Conservation (phyloP, 1,140 invertebrate genomes). For the Sycophila sp. region DNA sequence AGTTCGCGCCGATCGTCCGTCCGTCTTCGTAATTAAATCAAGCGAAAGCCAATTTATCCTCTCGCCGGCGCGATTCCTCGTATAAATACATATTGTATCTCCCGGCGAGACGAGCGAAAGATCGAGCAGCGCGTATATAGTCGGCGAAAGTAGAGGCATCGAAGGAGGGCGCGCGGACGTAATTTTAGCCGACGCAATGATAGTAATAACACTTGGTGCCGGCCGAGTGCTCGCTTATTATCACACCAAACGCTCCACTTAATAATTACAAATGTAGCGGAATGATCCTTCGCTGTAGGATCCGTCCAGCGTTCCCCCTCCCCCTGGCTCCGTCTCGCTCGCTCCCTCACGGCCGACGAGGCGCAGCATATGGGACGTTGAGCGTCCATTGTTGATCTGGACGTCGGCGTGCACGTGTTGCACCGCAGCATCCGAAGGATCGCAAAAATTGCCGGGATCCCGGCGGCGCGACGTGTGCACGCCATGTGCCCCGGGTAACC, state of each 20-base stretch:
- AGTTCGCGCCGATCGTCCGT: too few relatives aligned
- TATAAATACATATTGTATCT: slow-evolving; percentile 21
- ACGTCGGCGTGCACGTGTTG: not conserved
- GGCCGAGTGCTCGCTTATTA: slow-evolving; percentile 21
- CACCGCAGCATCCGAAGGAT: not conserved
- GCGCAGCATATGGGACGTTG: slow-evolving; percentile 9
- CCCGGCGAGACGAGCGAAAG: too few relatives aligned
- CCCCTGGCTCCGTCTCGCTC: too few relatives aligned
- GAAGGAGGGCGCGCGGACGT: not conserved
- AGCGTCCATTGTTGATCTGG: not conserved
- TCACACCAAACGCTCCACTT: slow-evolving; percentile 14
- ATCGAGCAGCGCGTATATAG: too few relatives aligned
- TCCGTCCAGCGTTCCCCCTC: too few relatives aligned
- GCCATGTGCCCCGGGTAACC: not conserved
- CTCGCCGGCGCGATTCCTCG: too few relatives aligned
- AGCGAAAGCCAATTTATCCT: too few relatives aligned
- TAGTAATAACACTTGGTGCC: slow-evolving; percentile 37
- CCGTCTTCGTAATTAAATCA: too few relatives aligned
- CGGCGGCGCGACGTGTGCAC: not conserved
- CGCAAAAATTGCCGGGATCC: slow-evolving; percentile 4
- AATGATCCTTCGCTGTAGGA: not conserved
- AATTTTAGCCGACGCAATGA: slow-evolving; percentile 27
- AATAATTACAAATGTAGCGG: slow-evolving; percentile 21
- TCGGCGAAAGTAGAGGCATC: too few relatives aligned
- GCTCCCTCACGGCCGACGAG: not conserved